A percentile compares a stretch with the other conserved stretches of the same genome.
phyloP scores from a whole-genome alignment of 2,113 vertebrate genomes.

The Pterophyllum scalare region DNA sequence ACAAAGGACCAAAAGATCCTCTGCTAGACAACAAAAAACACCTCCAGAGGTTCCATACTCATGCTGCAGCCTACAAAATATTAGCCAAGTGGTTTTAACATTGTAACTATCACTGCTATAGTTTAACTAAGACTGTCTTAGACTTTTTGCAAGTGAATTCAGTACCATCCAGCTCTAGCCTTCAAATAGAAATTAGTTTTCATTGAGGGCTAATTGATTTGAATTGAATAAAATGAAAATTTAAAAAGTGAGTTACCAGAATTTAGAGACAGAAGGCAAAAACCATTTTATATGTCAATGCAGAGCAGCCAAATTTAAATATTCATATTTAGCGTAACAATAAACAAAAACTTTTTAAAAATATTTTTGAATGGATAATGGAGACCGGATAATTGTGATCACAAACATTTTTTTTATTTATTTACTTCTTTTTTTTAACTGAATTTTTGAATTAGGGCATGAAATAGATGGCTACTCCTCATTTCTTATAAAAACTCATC shows the following conservation, averaged over 20 bases:
- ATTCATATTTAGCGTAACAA: constrained; percentile 24
- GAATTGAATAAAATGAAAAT: constrained; percentile 60
- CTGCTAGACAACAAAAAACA: not conserved
- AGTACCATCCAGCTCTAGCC: not conserved
- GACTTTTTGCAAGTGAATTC: not conserved
- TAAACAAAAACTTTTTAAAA: constrained; percentile 5
- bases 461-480: constrained; percentile 78
- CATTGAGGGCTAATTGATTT: constrained; percentile 67
- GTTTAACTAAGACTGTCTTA: not conserved
- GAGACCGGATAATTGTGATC: constrained; percentile 2
- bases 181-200: constrained; percentile 61
- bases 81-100: not conserved
- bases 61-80: not conserved
- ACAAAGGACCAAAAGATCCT: not conserved
- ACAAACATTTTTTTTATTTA: not conserved
- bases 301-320: constrained; percentile 17
- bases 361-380: constrained; percentile 3
- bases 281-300: constrained; percentile 20
- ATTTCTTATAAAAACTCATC: constrained; percentile 92
- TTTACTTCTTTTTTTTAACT: constrained; percentile 74
- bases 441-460: constrained; percentile 69
- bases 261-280: constrained; percentile 27
- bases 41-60: not conserved
- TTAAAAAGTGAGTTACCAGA: constrained; percentile 48
- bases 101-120: not conserved